phyloP scores from a whole-genome alignment of 2,888 invertebrate species.

The Myathropa florea region DNA sequence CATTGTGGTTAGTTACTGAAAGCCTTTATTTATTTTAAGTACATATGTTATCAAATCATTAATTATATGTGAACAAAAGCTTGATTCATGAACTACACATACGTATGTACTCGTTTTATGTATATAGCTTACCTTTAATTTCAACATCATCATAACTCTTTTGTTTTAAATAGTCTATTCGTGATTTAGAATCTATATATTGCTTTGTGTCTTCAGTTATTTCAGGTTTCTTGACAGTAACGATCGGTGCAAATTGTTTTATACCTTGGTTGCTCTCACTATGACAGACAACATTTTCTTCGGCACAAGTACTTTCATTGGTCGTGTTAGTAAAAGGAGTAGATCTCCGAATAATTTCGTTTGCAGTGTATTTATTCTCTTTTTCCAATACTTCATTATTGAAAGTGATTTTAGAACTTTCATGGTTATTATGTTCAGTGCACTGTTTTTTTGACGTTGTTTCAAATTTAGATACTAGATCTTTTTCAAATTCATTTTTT shows the following conservation, averaged over 20 bases:
- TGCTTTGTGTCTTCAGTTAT: neutral
- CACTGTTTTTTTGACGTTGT: slow-evolving; percentile 77
- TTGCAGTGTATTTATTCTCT: slow-evolving; percentile 53
- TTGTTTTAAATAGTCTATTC: no score
- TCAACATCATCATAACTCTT: no score
- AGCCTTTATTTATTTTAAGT: no score
- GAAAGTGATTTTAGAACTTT: slow-evolving; percentile 73
- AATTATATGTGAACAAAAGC: no score
- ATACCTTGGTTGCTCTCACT: neutral
- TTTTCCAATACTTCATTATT: slow-evolving; percentile 74
- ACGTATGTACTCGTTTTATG: no score
- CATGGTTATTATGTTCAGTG: slow-evolving; percentile 72
- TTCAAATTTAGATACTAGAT: slow-evolving; percentile 79
- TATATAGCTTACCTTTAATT: no score
- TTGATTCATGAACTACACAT: no score
- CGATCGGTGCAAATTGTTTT: neutral
- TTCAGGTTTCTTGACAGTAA: no score
- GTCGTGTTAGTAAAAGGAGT: slow-evolving; percentile 6
- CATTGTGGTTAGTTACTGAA: no score
- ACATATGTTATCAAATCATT: no score
- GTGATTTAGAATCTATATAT: neutral
- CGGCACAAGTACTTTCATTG: neutral
- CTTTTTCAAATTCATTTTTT: slow-evolving; percentile 80
- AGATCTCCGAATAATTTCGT: slow-evolving; percentile 64
- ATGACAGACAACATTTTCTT: slow-evolving; percentile 49